Conservation (phyloP, 2,888 invertebrate genomes). For the Eustalomyia histrio region DNA sequence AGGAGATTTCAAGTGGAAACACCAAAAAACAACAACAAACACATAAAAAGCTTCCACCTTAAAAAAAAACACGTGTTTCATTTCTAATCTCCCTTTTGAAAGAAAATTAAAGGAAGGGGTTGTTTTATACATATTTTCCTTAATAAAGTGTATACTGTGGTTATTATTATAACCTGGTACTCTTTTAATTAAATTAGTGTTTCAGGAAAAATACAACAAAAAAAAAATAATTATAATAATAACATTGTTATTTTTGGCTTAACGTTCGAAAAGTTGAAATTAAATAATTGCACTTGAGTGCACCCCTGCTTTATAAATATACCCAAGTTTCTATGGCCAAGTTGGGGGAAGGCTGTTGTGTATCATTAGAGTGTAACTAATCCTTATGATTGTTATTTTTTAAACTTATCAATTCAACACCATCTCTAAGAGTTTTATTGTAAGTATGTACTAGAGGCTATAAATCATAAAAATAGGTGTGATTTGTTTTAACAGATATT, state of each 20-base stretch:
- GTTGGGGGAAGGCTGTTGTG: slow-evolving; percentile 32
- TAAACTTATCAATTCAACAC: slow-evolving; percentile 41
- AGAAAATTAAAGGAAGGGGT: slow-evolving; percentile 26
- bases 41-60: slow-evolving; percentile 32
- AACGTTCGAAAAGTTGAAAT: slow-evolving; percentile 59
- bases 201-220: slow-evolving; percentile 8
- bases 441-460: not conserved
- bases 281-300: slow-evolving; percentile 65
- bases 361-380: slow-evolving; percentile 61
- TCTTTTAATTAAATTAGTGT: slow-evolving; percentile 64
- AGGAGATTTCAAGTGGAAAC: slow-evolving; percentile 50
- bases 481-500: too few species aligned
- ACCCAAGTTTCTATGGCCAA: not conserved
- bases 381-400: slow-evolving; percentile 19
- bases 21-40: slow-evolving; percentile 30
- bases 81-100: slow-evolving; percentile 17
- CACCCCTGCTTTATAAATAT: slow-evolving; percentile 21
- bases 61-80: slow-evolving; percentile 55
- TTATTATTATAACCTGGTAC: slow-evolving; percentile 56
- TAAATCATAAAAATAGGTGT: not conserved
- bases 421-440: not conserved
- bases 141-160: slow-evolving; percentile 1
- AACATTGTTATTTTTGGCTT: slow-evolving; percentile 63
- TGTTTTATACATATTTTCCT: slow-evolving; percentile 6
- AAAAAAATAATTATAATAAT: slow-evolving; percentile 29